phyloP scores from a whole-genome alignment of 2,888 invertebrate species.

The Beris morrisii region DNA sequence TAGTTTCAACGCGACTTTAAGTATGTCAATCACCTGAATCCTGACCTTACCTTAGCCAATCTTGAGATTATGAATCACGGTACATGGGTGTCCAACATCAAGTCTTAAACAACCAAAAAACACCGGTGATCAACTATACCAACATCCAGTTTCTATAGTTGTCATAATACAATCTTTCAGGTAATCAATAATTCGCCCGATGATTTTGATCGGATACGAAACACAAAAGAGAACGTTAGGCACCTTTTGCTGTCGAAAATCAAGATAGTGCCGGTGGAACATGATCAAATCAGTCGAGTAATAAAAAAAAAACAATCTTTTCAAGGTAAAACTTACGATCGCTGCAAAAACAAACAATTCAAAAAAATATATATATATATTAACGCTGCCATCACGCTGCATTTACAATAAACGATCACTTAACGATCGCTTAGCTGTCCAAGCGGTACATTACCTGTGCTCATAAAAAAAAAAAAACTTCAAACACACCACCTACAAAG shows the following conservation, averaged over 20 bases:
- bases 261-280: no score
- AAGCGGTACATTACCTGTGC: neutral
- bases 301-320: conserved; percentile 9
- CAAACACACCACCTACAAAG: conserved; percentile 14
- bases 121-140: no score
- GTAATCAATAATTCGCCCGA: neutral
- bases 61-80: neutral
- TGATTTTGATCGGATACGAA: conserved; percentile 2
- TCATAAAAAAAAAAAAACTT: conserved; percentile 8
- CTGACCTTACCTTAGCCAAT: conserved; percentile 9
- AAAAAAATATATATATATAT: conserved; percentile 10
- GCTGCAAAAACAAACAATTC: conserved; percentile 20
- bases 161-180: conserved; percentile 12
- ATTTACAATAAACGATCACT: conserved; percentile 21
- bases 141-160: conserved; percentile 7
- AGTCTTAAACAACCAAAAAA: no score
- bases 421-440: conserved; percentile 23
- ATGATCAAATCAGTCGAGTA: neutral
- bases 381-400: conserved; percentile 17
- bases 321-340: conserved; percentile 26
- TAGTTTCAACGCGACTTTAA: neutral
- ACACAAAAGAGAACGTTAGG: no score
- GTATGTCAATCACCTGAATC: conserved; percentile 26
- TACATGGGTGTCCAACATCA: neutral
- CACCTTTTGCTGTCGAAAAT: no score